These are phyloP conservation scores for Telmatochromis brichardi DNA, from an alignment of 2,113 vertebrate genomes.

Conservation along the genomic window DNA sequence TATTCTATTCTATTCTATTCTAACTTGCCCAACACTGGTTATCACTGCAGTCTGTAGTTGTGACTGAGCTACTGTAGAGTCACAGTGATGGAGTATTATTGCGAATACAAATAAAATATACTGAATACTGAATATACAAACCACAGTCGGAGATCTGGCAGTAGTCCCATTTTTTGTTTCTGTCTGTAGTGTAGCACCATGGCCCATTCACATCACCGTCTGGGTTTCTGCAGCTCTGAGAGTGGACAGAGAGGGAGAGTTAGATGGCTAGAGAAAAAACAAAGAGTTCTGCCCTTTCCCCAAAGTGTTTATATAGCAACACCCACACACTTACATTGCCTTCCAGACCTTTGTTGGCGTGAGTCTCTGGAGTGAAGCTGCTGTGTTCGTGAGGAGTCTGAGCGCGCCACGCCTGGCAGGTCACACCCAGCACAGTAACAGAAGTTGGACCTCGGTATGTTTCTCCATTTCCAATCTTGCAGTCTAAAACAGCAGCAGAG, in stretches of 20 bases:
- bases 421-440: constrained; percentile 72
- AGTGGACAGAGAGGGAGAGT: neutral
- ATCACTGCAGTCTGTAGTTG: neutral
- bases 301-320: neutral
- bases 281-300: neutral
- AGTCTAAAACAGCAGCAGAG: constrained; percentile 69
- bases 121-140: constrained; percentile 45
- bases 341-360: constrained; percentile 77
- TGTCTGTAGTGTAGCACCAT: constrained; percentile 91
- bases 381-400: constrained; percentile 78
- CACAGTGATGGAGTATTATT: neutral
- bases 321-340: constrained; percentile 76
- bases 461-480: constrained; percentile 71
- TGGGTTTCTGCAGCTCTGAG: constrained; percentile 90
- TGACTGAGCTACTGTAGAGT: neutral
- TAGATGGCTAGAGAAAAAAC: neutral
- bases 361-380: constrained; percentile 76
- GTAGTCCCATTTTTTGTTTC: constrained; percentile 82
- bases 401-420: constrained; percentile 84
- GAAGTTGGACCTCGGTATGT: constrained; percentile 80
- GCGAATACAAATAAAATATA: neutral
- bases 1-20: neutral
- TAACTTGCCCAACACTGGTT: neutral
- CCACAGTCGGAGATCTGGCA: constrained; percentile 85
- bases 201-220: constrained; percentile 85